Evolutionary conservation across 2,797 vertebrate genomes (phyloP).

Genomic region (Thamnophis elegans): DNA sequence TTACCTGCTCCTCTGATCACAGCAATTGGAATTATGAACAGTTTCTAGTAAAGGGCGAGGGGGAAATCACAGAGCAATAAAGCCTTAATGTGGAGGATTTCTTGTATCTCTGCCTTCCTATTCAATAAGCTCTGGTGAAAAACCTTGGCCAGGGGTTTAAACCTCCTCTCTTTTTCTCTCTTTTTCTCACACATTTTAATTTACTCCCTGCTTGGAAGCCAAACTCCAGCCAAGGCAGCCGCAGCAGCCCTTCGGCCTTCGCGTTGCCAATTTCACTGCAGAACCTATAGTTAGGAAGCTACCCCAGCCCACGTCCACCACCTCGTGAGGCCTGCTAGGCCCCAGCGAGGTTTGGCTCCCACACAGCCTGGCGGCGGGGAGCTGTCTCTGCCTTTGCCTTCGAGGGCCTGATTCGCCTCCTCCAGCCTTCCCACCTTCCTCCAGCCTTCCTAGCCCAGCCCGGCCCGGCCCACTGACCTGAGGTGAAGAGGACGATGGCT

Average conservation of each 20-base stretch:
- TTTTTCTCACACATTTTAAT: neutral
- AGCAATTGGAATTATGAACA: constrained; percentile 62
- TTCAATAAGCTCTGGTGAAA: constrained; percentile 21
- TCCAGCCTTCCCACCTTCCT: neutral
- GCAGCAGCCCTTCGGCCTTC: neutral
- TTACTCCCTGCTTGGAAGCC: neutral
- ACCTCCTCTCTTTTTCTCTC: constrained; percentile 38
- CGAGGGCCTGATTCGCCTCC: neutral
- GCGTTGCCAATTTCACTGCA: neutral
- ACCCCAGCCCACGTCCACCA: neutral
- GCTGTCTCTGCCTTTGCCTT: neutral
- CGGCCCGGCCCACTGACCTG: constrained; percentile 77
- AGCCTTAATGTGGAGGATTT: constrained; percentile 62
- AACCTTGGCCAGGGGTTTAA: constrained; percentile 28
- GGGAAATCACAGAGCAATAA: constrained; percentile 60
- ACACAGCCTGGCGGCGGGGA: fast-evolving
- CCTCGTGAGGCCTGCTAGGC: neutral
- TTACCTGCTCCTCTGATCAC: constrained; percentile 59
- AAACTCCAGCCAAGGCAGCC: neutral
- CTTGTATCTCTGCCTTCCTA: constrained; percentile 35
- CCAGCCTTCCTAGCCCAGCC: neutral
- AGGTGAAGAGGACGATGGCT: constrained; percentile 98
- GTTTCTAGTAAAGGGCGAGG: constrained; percentile 59
- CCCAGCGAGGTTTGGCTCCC: neutral
- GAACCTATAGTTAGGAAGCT: neutral